phyloP scores from a whole-genome alignment of 2,797 vertebrate genomes.

The Dermochelys coriacea region DNA sequence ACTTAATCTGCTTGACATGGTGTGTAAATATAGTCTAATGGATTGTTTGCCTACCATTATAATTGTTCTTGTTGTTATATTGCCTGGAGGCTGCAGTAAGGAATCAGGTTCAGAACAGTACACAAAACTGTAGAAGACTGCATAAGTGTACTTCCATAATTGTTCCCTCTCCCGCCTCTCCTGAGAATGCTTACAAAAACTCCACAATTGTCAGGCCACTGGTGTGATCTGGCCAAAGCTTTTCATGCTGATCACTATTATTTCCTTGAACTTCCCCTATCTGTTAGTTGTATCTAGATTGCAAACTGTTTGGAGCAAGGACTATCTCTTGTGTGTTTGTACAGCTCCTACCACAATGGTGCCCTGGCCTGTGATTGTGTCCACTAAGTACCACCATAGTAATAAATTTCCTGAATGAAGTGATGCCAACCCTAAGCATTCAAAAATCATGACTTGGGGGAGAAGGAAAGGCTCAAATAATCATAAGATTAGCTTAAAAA shows the following conservation, averaged over 20 bases:
- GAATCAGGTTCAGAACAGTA: background rate
- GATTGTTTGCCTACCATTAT: background rate
- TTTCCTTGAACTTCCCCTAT: background rate
- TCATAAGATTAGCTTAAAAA: background rate
- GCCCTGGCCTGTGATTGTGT: background rate
- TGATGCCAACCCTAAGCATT: background rate
- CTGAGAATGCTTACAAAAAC: background rate
- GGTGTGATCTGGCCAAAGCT: background rate
- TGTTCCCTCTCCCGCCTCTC: background rate
- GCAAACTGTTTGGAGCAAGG: background rate
- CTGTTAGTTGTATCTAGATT: background rate
- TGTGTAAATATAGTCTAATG: background rate
- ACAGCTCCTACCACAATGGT: background rate
- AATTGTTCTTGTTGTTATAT: background rate
- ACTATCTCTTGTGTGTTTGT: background rate
- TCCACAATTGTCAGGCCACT: background rate
- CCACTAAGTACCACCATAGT: background rate
- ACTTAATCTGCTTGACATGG: background rate
- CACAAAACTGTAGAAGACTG: background rate
- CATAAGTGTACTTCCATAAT: background rate
- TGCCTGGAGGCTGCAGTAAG: background rate
- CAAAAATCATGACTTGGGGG: background rate
- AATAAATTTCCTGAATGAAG: background rate
- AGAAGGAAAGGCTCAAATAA: background rate
- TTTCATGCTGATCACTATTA: background rate